Evolutionary conservation across 2,888 invertebrate genomes (phyloP), one percentile per base, ranked within the genome.

Genomic region (Taenaris catops): DNA sequence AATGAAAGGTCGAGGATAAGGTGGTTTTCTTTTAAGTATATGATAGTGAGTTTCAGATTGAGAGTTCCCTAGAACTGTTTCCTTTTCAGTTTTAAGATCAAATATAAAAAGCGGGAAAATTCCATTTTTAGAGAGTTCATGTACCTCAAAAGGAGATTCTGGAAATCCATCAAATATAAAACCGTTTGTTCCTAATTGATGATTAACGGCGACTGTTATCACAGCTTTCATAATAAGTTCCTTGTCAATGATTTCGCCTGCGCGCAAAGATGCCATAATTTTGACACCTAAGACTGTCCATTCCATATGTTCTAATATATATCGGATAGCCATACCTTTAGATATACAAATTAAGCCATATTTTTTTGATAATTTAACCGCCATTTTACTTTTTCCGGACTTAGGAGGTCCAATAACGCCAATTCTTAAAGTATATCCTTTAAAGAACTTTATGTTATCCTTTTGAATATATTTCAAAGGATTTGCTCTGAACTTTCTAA

Each of bases 161-260:
- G 91, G 91, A 60, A 91, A 89, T 1, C 91, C 92, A 55, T 92
- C 92, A 33, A 90, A 74, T 6, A 92, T 62, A 53, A 87, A 80
- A n/a, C 92, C 92, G 49, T 88, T 86, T 1, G 89, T 84, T 1
- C 70, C 51, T 4, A 75, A 67, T 31, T 73, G 73, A 29, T 78
- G 67, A 60, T 89, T 87, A 27, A 88, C 75, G 18, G 78, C 62
- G 18, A 78, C 67, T 23, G 84, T 81, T 58, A 90, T 88, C 6
- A 92, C 72, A 20, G 89, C 84, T 51, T 78, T 75, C 16, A 89
- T 71, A 8, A 89, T 56, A 40, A 83, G 62, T 44, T 88, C 80
- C 23, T 62, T 62, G 3, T 74, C 64, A 17, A 89, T 55, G 37
- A 65, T 63, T 44, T 79, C 60, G 5, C 90, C 91, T 21, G 56